Percentiles rank a stretch among this genome's conserved stretches.
Evolutionary conservation across 2,888 invertebrate genomes (phyloP).

Genomic region (Aricia artaxerxes): DNA sequence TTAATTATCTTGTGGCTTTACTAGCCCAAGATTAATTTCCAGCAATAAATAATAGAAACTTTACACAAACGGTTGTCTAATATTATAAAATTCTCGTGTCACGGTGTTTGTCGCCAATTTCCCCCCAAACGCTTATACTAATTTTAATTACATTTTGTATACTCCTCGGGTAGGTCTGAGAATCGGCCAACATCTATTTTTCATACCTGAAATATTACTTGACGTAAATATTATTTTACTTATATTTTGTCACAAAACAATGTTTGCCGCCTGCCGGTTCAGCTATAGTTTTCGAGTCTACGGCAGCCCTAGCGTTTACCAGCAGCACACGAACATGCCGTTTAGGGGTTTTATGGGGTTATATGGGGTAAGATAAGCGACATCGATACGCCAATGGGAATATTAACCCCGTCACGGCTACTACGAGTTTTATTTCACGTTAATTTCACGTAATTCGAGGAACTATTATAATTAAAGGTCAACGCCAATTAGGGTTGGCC

Average conservation of each 20-base stretch:
- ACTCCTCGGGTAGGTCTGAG: too few relatives aligned
- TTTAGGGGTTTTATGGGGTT: background rate
- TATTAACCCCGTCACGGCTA: constrained; percentile 8
- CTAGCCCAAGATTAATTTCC: background rate
- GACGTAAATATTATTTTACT: background rate
- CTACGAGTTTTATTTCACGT: constrained; percentile 1
- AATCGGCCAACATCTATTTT: too few relatives aligned
- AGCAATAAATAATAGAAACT: background rate
- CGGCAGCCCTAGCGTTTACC: background rate
- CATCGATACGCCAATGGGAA: background rate
- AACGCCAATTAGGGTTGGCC: constrained; percentile 1
- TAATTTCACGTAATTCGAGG: background rate
- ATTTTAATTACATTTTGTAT: too few relatives aligned
- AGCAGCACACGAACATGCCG: background rate
- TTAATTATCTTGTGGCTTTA: background rate
- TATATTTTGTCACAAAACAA: background rate
- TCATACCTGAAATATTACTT: too few relatives aligned
- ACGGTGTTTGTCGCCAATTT: background rate
- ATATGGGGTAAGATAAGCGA: background rate
- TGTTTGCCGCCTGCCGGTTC: background rate
- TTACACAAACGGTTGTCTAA: background rate
- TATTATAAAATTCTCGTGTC: background rate
- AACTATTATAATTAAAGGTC: constrained; percentile 1
- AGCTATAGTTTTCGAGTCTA: too few relatives aligned
- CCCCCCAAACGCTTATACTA: background rate